These are phyloP conservation scores for Spermophilus dauricus DNA, from an alignment of 2,113 vertebrate species.

Conservation along the genomic window DNA sequence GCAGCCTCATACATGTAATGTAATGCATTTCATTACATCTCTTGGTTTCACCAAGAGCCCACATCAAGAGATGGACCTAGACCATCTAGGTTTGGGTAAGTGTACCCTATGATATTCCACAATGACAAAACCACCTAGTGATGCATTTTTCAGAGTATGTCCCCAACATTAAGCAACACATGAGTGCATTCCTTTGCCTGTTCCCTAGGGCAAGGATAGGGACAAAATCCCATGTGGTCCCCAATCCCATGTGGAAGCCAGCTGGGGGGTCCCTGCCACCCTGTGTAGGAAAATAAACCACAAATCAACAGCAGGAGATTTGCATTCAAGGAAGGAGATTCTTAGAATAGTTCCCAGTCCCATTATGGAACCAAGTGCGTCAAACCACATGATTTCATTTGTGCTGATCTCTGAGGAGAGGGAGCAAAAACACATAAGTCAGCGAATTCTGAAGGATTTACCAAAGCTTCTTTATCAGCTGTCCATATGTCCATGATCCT, in stretches of 20 bases:
- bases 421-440: conserved; percentile 8
- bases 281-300: conserved; percentile 64
- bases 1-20: no score
- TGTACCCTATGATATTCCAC: background rate
- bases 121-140: background rate
- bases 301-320: conserved; percentile 76
- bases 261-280: conserved; percentile 43
- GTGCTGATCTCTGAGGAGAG: conserved; percentile 40
- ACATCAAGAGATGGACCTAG: background rate
- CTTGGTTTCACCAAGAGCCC: background rate
- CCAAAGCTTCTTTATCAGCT: conserved; percentile 16
- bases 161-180: background rate
- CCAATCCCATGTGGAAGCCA: conserved; percentile 75
- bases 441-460: background rate
- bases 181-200: background rate
- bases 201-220: background rate
- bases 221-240: background rate
- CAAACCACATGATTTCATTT: conserved; percentile 72
- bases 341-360: conserved; percentile 71
- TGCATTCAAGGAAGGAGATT: conserved; percentile 73
- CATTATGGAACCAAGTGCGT: conserved; percentile 39
- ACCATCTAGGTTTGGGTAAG: background rate
- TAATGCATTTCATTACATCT: background rate
- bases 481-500: background rate
- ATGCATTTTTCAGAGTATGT: background rate